Conservation (phyloP, 1,140 invertebrate genomes). For the Lasioglossum albipes region DNA sequence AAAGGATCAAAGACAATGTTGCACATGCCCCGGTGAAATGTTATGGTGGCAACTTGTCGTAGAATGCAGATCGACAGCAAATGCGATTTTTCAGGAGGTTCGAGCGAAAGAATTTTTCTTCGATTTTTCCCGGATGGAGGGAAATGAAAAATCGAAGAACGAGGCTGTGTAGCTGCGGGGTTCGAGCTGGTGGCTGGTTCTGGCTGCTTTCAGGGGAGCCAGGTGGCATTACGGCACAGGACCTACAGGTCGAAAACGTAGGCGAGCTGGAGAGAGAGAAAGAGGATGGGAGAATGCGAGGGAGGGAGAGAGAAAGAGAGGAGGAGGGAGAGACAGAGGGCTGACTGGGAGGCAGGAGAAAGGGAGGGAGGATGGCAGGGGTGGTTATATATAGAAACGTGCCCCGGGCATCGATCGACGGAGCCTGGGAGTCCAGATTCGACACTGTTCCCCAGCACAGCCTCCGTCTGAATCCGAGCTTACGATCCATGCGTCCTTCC, state of each 20-base stretch:
- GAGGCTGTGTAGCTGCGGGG: neutral
- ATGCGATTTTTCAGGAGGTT: no score
- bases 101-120: no score
- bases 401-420: constrained; percentile 63
- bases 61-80: no score
- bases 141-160: neutral
- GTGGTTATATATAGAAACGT: constrained; percentile 63
- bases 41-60: no score
- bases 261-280: neutral
- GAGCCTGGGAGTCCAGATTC: constrained; percentile 65
- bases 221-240: constrained; percentile 25
- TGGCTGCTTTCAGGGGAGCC: constrained; percentile 8
- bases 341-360: neutral
- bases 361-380: constrained; percentile 54
- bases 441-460: constrained; percentile 52
- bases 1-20: no score
- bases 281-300: no score
- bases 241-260: constrained; percentile 33
- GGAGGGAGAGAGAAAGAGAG: constrained; percentile 4
- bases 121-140: neutral
- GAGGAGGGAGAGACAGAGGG: neutral
- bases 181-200: neutral
- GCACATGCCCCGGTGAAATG: no score
- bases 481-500: constrained; percentile 48
- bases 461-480: constrained; percentile 28